Evolutionary conservation across 2,888 invertebrate species (phyloP), one percentile per base, ranked within the genome.

Genomic region (Adela reaumurella): DNA sequence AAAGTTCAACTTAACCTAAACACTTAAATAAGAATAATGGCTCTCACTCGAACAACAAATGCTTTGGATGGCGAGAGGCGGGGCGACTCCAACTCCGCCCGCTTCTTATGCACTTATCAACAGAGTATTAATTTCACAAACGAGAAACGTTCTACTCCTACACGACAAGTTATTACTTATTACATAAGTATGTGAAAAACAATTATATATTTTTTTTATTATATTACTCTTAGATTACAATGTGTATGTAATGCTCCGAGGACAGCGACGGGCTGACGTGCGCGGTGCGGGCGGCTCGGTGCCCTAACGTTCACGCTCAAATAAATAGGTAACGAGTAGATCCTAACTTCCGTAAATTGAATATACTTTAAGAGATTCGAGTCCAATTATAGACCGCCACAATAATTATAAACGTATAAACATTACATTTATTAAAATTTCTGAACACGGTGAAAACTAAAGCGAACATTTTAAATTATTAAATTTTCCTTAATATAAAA

Each of bases 41-140:
- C 74, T 68, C 74, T 76, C 77, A 76, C 66, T 62, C 68, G 74
- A 74, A 77, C 73, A 77, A 77, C 76, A 76, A 77, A 78, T 74
- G 77, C 74, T 69, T 72, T 72, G 74, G 76, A 70, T 71, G 70
- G 35, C 35, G n/a, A 35, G 35, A 14, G 8, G 35, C 35, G 11
- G 35, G 5, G 24, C 24, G 24, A 8, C 24, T 4, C 24, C 24
- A 35, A 35, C 35, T 35, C 35, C 35, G 14, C 14, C 14, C 35
- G 35, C 11, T 35, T 35, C 35, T 35, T 35, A 35, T 35, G 35
- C 8, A 35, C 35, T 35, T 35, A 35, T 35, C 35, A 35, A 35
- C 35, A 35, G 35, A 35, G 35, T 35, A 35, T 35, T 35, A 35
- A 35, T 35, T 35, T 35, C 65, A 60, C 68, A 64, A 66, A 65